Evolutionary conservation across 2,888 invertebrate species (phyloP), one percentile per base, ranked within the genome.

Genomic region (Troides aeacus): DNA sequence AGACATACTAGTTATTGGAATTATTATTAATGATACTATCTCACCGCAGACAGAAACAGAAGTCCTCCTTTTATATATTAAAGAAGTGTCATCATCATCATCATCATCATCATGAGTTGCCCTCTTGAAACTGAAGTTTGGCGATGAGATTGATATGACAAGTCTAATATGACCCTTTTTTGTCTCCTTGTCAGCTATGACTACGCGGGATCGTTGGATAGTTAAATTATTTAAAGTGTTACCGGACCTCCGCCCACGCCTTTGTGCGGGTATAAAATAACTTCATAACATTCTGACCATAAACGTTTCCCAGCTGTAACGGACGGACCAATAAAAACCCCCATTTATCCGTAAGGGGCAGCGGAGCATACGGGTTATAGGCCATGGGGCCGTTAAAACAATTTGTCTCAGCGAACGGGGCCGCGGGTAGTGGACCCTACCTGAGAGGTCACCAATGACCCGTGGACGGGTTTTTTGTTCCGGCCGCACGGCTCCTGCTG

Each of bases 391-490:
- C 69, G 65, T 64, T 69, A 69, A 63, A 64, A 62, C 64, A 69
- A 70, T 66, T 70, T 66, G 70, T 66, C 66, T 36, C 39, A 23
- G 58, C 39, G 66, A 58, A 12, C 39, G 39, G 36, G 50, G 53
- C 21, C 39, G 68, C 66, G 66, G 60, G 36, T 61, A n/a, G 36
- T 36, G 62, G 70, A 58, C 71, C 75, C 84, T 86, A 86, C 87
- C 87, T 86, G 72, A 63, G 84, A 75, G 84, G 87, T 87, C 87
- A 86, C 75, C 76, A 75, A 73, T 84, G 86, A 82, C 85, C 87
- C 79, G 72, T 82, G 84, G 86, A 88, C 90, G 81, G 86, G 90
- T 89, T 89, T 88, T 86, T 88, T 79, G 82, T 80, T 72, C 72
- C 70, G 72, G 74, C 69, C 69, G 69, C 60, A 65, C 83, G 85